Evolutionary conservation across 2,797 vertebrate species (phyloP).

Genomic region (Pangasius macronema): DNA sequence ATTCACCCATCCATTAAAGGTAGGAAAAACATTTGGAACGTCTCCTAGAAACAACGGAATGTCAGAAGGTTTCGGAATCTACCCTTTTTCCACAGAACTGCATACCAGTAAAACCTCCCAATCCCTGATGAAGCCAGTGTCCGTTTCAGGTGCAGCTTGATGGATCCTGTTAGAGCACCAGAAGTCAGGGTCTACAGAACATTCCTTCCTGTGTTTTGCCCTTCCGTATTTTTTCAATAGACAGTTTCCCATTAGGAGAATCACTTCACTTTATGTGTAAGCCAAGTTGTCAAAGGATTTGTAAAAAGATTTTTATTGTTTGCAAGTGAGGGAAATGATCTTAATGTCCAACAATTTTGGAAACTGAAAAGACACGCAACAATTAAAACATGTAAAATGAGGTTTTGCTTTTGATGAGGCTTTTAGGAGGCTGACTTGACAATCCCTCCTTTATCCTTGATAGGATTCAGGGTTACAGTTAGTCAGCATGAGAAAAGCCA

Average conservation of each 20-base stretch:
- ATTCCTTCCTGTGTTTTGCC: constrained; percentile 58
- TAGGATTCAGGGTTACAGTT: constrained; percentile 33
- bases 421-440: constrained; percentile 6
- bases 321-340: neutral
- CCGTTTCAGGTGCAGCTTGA: constrained; percentile 66
- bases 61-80: constrained; percentile 52
- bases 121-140: constrained; percentile 52
- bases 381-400: neutral
- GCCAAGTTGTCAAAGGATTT: neutral
- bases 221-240: constrained; percentile 43
- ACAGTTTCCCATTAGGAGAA: constrained; percentile 5
- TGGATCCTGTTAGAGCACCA: constrained; percentile 48
- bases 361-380: neutral
- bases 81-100: constrained; percentile 50
- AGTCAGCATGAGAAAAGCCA: constrained; percentile 26
- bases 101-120: constrained; percentile 55
- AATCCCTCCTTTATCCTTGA: constrained; percentile 26
- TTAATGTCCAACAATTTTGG: neutral
- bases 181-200: constrained; percentile 55
- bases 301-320: neutral
- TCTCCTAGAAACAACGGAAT: constrained; percentile 51
- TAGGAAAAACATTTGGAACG: constrained; percentile 48
- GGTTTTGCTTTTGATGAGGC: constrained; percentile 9
- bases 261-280: neutral
- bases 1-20: constrained; percentile 22